A percentile compares a stretch with the other conserved stretches of the same genome.
These are phyloP conservation scores for Metridium senile DNA, from an alignment of 92 coral and sea anemone species.

Conservation along the genomic window DNA sequence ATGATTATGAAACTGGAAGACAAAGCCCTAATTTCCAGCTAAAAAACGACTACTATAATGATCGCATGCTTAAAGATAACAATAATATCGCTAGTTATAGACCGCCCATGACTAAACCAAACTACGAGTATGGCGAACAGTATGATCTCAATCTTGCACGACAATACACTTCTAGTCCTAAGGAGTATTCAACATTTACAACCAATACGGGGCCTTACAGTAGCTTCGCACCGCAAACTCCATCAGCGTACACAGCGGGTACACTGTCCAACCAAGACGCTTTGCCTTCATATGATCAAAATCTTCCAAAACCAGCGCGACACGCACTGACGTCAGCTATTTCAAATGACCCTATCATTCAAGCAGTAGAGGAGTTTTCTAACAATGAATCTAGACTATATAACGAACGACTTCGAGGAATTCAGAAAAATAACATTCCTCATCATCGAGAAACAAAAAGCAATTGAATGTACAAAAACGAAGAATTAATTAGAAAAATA, in stretches of 20 bases:
- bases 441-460: neutral
- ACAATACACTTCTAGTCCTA: conserved; percentile 19
- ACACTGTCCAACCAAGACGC: neutral
- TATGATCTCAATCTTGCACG: conserved; percentile 24
- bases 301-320: conserved; percentile 9
- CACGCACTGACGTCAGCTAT: conserved; percentile 36
- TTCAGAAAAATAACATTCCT: conserved; percentile 45
- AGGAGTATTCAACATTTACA: conserved; percentile 20
- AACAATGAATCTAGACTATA: conserved; percentile 51
- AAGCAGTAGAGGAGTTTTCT: conserved; percentile 65
- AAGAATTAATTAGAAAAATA: neutral
- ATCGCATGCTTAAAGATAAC: neutral
- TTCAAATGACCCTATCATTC: conserved; percentile 73
- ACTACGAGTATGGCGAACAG: conserved; percentile 25
- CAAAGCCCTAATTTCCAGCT: neutral
- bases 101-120: neutral
- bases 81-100: neutral
- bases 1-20: neutral
- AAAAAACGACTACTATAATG: neutral
- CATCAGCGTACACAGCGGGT: neutral
- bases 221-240: conserved; percentile 16
- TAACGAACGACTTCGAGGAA: conserved; percentile 59
- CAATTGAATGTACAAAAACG: neutral
- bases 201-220: conserved; percentile 18
- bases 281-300: neutral